Base-by-base conservation (phyloP, 2,113 vertebrate species). In the Cettia cetti region DNA sequence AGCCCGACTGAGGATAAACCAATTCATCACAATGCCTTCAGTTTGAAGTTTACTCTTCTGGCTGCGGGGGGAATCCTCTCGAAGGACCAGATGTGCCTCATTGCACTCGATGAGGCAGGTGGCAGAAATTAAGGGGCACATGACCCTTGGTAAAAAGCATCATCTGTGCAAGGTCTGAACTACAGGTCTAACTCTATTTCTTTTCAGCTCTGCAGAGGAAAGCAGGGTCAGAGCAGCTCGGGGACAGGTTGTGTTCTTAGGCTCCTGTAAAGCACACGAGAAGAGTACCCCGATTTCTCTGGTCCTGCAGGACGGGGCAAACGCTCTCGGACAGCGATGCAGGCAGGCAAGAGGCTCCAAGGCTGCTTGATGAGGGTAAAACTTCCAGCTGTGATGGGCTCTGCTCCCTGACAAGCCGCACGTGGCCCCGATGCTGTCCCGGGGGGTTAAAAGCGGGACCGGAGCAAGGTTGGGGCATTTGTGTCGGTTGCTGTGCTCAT, bases 401-500 rank as follows among this genome's bases (percentile, higher is more conserved):
- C 7, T 1, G 13, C 39, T 47, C 24, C 42, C 11, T 6, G 4
- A 81, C 1, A 1, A 78, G 72, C 6, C 0, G 0, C 95, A 94
- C 27, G 63, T 94, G 91, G 4, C 3, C 21, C 35, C 8, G 4
- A 7, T 2, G 39, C 61, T 3, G 3, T 13, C 57, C n/a, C 33
- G 1, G 3, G 9, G n/a, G 10, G 1, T 53, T 92, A 92, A 93
- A 95, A 24, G 14, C 3, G 0, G 9, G 3, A 1, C 1, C 0
- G 3, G 5, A 20, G 23, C 0, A 1, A 0, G 0, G 3, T 0
- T 2, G 6, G 3, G 5, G 2, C 2, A 0, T 3, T 1, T 2
- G 2, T 18, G 7, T 0, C 0, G 5, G 8, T 0, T 22, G 21
- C 3, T 33, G 52, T 0, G 5, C 1, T 0, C 0, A 98, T 99